phyloP scores from a whole-genome alignment of 1,140 invertebrate species.

The Pantala flavescens region DNA sequence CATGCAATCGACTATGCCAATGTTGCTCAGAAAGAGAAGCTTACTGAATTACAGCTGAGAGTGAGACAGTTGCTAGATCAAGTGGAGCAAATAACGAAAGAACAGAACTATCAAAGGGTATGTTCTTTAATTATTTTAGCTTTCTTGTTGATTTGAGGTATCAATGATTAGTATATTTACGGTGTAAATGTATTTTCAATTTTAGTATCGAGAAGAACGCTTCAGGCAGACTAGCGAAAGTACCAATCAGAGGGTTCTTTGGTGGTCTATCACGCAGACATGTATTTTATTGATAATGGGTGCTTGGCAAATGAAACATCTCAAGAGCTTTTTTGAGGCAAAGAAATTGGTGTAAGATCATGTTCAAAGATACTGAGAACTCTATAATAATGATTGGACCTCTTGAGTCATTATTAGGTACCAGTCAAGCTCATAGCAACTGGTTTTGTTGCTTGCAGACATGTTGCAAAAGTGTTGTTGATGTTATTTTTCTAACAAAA shows the following conservation, averaged over 20 bases:
- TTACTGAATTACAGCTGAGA: conserved; percentile 89
- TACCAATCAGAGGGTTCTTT: conserved; percentile 91
- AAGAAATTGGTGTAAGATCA: conserved; percentile 89
- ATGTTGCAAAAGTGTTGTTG: no score
- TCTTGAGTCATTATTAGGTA: no score
- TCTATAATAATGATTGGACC: no score
- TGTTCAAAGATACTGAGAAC: background rate
- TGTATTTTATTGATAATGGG: conserved; percentile 84
- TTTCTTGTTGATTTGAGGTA: conserved; percentile 10
- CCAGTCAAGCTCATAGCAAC: no score
- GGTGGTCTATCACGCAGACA: conserved; percentile 95
- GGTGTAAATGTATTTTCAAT: conserved; percentile 29
- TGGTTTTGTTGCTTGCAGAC: no score
- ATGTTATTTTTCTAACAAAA: no score
- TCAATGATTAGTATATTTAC: conserved; percentile 12
- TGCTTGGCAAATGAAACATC: conserved; percentile 97
- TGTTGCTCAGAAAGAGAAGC: conserved; percentile 95
- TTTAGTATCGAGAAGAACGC: conserved; percentile 92
- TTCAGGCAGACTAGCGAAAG: conserved; percentile 97
- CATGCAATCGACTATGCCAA: conserved; percentile 97
- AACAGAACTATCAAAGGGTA: conserved; percentile 98
- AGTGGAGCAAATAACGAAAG: conserved; percentile 98
- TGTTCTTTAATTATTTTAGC: conserved; percentile 25
- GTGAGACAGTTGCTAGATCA: conserved; percentile 94
- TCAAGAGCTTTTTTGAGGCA: conserved; percentile 99